phyloP scores from a whole-genome alignment of 1,140 invertebrate species.

The Diprion similis region DNA sequence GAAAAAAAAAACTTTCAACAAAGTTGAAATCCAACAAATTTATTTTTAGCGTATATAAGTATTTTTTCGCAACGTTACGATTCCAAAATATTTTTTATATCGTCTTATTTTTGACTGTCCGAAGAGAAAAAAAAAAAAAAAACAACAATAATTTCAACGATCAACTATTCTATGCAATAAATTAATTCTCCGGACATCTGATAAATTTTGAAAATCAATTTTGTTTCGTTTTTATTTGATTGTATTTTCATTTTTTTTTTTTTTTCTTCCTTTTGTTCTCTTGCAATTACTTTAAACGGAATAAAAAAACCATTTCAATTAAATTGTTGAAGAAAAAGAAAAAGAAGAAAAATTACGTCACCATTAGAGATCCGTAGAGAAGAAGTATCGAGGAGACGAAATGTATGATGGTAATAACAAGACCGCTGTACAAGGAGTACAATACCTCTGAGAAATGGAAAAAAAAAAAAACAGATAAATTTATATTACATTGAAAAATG shows the following conservation, averaged over 20 bases:
- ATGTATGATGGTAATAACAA: constrained; percentile 58
- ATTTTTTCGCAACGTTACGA: not conserved
- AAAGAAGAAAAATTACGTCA: constrained; percentile 39
- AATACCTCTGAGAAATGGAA: constrained; percentile 53
- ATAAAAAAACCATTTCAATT: too few relatives aligned
- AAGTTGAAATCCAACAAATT: not conserved
- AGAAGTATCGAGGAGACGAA: constrained; percentile 56
- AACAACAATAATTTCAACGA: too few relatives aligned
- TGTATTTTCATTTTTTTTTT: constrained; percentile 11
- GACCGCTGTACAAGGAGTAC: constrained; percentile 56
- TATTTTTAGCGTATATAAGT: not conserved
- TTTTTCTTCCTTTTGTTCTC: too few relatives aligned
- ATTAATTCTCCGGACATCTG: too few relatives aligned
- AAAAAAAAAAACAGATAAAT: not conserved
- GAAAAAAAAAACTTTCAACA: not conserved
- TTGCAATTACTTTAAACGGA: too few relatives aligned
- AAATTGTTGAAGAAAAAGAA: too few relatives aligned
- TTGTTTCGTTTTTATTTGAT: not conserved
- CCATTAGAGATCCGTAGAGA: constrained; percentile 59
- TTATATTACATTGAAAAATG: not conserved
- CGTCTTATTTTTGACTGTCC: too few relatives aligned
- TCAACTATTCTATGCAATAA: too few relatives aligned
- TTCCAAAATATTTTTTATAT: too few relatives aligned
- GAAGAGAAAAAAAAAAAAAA: too few relatives aligned
- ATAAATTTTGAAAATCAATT: not conserved